phyloP scores from a whole-genome alignment of 2,888 invertebrate genomes.

The Norana najaformis region DNA sequence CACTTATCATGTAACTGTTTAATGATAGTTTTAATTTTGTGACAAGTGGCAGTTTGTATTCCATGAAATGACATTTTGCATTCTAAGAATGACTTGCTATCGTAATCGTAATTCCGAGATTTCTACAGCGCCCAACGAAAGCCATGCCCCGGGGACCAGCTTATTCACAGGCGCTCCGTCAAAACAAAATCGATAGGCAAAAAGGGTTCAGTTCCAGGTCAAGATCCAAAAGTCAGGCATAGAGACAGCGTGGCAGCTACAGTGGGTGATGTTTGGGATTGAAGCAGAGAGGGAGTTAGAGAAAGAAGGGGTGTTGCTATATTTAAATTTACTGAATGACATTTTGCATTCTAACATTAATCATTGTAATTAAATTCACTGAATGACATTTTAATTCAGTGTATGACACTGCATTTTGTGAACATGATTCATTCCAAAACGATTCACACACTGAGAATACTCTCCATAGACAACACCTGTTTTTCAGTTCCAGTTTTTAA shows the following conservation, averaged over 20 bases:
- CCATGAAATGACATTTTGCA: neutral
- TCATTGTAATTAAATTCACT: neutral
- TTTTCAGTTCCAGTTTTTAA: neutral
- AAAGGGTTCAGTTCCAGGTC: no score
- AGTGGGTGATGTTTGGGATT: no score
- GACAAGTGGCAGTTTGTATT: neutral
- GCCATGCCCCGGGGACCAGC: no score
- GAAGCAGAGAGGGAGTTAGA: no score
- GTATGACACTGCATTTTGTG: neutral
- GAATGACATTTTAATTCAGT: neutral
- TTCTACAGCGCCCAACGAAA: no score
- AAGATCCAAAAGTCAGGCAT: no score
- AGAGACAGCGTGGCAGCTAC: no score
- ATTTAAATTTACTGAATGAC: neutral
- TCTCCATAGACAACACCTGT: neutral
- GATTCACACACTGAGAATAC: neutral
- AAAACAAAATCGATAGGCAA: no score
- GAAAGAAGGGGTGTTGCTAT: no score
- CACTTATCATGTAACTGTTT: neutral
- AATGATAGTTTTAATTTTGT: neutral
- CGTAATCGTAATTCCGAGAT: no score
- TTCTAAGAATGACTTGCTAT: neutral
- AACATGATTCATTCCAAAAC: neutral
- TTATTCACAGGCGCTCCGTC: no score
- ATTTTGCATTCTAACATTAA: neutral